A percentile compares a stretch with the other conserved stretches of the same genome.
phyloP scores from a whole-genome alignment of 2,797 vertebrate genomes.

The Anisognathus igniventris region DNA sequence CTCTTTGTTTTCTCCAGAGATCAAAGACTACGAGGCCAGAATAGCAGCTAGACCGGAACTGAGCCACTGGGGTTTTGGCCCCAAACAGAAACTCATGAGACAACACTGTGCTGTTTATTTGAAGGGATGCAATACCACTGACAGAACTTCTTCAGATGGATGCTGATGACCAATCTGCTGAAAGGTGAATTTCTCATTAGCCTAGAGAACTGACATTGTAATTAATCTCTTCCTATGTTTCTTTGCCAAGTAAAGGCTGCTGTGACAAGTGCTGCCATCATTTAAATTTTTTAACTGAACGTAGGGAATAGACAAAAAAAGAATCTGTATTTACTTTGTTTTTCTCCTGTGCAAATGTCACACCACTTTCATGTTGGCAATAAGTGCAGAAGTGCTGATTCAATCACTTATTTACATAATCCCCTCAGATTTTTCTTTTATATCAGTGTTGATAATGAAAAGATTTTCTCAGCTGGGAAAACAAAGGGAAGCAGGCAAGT shows the following conservation, averaged over 20 bases:
- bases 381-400: slow-evolving; percentile 16
- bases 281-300: not conserved
- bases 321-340: not conserved
- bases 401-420: slow-evolving; percentile 30
- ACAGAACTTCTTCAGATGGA: not conserved
- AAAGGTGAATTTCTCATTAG: slow-evolving; percentile 15
- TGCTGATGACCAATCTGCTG: not conserved
- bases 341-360: slow-evolving; percentile 19
- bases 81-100: not conserved
- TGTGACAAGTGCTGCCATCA: not conserved
- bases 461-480: slow-evolving; percentile 64
- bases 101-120: not conserved
- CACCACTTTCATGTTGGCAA: not conserved
- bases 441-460: not conserved
- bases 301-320: not conserved
- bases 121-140: not conserved
- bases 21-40: not conserved
- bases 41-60: not conserved
- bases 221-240: not conserved
- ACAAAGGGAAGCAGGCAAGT: slow-evolving; percentile 70
- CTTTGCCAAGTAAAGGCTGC: not conserved
- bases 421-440: slow-evolving; percentile 14
- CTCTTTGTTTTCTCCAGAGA: not conserved
- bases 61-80: not conserved
- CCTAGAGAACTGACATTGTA: not conserved